Evolutionary conservation across 2,888 invertebrate genomes (phyloP).

Genomic region (Limnephilus marmoratus): DNA sequence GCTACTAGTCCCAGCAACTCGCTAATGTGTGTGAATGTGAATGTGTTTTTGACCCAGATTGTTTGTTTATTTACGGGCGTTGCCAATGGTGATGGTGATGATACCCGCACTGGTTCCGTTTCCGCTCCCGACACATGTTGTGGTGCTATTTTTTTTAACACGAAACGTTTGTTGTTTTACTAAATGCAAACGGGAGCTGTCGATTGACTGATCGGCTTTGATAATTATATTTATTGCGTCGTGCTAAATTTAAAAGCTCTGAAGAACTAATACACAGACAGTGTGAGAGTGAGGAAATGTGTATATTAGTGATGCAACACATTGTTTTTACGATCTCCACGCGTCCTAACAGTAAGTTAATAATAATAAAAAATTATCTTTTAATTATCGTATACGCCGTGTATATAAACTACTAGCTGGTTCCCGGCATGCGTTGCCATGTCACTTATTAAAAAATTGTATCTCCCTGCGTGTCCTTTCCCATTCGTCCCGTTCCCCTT

Average conservation of each 20-base stretch:
- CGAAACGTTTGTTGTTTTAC: background rate
- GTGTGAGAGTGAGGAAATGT: background rate
- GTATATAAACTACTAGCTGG: too few species aligned
- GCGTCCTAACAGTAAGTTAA: background rate
- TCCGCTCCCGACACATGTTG: background rate
- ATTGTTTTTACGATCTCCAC: background rate
- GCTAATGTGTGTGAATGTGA: background rate
- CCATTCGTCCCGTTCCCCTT: too few species aligned
- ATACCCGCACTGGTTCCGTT: background rate
- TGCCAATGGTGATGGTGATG: background rate
- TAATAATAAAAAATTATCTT: background rate
- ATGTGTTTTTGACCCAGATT: background rate
- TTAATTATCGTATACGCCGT: too few species aligned
- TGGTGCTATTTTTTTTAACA: slow-evolving; percentile 2
- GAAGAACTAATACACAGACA: background rate
- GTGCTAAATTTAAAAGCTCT: background rate
- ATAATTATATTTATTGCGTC: background rate
- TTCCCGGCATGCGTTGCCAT: too few species aligned
- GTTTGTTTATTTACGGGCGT: background rate
- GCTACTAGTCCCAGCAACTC: background rate
- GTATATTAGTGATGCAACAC: background rate
- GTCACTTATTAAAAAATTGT: too few species aligned
- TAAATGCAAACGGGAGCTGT: background rate
- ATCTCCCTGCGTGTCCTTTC: too few species aligned
- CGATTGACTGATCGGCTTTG: background rate